Conservation (phyloP, 2,888 invertebrate genomes). For the Sminthurides aquaticus region DNA sequence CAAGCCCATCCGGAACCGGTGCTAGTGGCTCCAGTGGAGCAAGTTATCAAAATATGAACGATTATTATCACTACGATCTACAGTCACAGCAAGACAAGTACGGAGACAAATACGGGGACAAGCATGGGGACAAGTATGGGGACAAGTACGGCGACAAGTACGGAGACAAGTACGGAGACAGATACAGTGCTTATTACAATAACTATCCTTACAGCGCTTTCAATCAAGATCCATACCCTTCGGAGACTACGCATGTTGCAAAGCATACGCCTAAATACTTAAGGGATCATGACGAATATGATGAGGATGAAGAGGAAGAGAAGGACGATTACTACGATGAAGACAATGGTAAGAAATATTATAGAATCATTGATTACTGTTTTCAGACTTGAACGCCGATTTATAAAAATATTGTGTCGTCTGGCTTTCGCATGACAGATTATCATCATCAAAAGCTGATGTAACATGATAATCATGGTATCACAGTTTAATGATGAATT, state of each 20-base stretch:
- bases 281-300: background rate
- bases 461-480: too few relatives aligned
- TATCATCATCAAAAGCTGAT: too few relatives aligned
- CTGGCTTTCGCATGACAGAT: too few relatives aligned
- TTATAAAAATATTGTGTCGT: too few relatives aligned
- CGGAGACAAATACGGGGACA: background rate
- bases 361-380: too few relatives aligned
- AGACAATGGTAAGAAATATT: background rate
- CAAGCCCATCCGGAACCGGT: background rate
- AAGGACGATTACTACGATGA: constrained; percentile 2
- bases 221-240: constrained; percentile 6
- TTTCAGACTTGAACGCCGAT: too few relatives aligned
- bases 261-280: background rate
- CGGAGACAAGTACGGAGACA: background rate
- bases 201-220: constrained; percentile 6
- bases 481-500: background rate
- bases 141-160: background rate
- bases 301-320: background rate
- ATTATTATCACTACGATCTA: constrained; percentile 1
- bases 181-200: background rate
- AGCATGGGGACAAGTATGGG: background rate
- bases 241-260: background rate
- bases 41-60: background rate
- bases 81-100: background rate
- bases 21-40: background rate